These are phyloP conservation scores for Ptychochromis oligacanthus DNA, from an alignment of 2,113 vertebrate species.

Conservation along the genomic window DNA sequence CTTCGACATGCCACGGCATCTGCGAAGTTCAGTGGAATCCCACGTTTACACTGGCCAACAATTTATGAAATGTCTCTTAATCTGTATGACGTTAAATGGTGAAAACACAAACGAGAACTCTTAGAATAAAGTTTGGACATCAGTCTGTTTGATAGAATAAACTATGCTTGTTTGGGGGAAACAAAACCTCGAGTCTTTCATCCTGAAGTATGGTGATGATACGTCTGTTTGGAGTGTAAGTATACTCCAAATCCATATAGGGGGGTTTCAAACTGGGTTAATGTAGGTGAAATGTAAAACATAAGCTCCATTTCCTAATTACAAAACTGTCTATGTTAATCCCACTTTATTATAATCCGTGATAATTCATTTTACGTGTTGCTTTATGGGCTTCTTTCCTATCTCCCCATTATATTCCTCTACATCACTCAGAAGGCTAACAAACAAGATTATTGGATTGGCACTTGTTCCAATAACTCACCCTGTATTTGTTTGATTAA, in stretches of 20 bases:
- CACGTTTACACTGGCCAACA: neutral
- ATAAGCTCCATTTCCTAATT: neutral
- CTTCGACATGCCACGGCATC: neutral
- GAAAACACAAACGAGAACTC: no score
- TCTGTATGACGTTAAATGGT: neutral
- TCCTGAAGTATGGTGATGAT: neutral
- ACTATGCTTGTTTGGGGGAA: neutral
- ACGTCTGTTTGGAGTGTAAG: neutral
- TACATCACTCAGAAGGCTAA: constrained; percentile 35
- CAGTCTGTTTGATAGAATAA: neutral
- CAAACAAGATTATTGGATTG: constrained; percentile 65
- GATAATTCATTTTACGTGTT: constrained; percentile 24
- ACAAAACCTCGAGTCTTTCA: neutral
- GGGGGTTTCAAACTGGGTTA: neutral
- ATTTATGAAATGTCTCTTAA: neutral
- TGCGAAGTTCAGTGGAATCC: neutral
- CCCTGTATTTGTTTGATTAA: constrained; percentile 58
- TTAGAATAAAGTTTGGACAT: no score
- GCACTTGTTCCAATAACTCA: constrained; percentile 44
- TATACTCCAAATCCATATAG: neutral
- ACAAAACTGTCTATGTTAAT: constrained; percentile 10
- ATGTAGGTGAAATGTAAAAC: neutral
- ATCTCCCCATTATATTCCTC: constrained; percentile 31
- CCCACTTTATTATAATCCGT: constrained; percentile 29
- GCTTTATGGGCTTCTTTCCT: neutral